Evolutionary conservation across 2,113 vertebrate genomes (phyloP), one percentile per base, ranked within the genome.

Genomic region (Phalacrocorax brasilianus): DNA sequence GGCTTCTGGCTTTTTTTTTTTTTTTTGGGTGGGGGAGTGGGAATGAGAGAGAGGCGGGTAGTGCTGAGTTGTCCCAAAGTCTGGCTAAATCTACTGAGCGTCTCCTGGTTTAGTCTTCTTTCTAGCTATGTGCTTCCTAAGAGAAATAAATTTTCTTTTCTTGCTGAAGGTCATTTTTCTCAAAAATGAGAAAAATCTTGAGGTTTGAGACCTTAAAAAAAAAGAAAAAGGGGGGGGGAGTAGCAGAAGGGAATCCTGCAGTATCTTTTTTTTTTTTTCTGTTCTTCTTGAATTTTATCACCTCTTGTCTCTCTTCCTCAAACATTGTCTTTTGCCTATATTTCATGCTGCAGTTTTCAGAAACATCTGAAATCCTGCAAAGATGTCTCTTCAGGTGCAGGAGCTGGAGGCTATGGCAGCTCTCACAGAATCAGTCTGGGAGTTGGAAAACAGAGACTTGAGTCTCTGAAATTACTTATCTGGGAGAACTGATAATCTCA

Each of bases 1-100:
- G 1, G 6, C 0, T 4, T 1, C 2, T 33, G 56, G 2, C 0
- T 49, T 22, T 10, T 47, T 3, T 49, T 49, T 49, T 49, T 49
- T 49, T 21, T 9, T 22, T 22, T 22, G 9, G 47, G 47, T 24
- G 49, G 49, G 23, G 23, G 49, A 12, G 3, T 22, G 49, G 49
- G 49, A 44, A 44, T 44, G 42, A 44, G 42, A 15, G 38, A 38
- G 38, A 38, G 38, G 38, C 10, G 38, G 38, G 38, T 38, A 38
- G 38, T 1, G 26, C 19, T 27, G n/a, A 49, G 11, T 14, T 74
- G 1, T 53, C 59, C 65, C 7, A 6, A 61, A 52, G 7, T 13
- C 35, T 55, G 35, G 6, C 27, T 40, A 21, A 6, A 50, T 14
- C n/a, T 91, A 19, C 17, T 52, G 44, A 55, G 23, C 6, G 3